These are phyloP conservation scores for Atractosteus spatula DNA, from an alignment of 2,113 vertebrate species.

Conservation along the genomic window DNA sequence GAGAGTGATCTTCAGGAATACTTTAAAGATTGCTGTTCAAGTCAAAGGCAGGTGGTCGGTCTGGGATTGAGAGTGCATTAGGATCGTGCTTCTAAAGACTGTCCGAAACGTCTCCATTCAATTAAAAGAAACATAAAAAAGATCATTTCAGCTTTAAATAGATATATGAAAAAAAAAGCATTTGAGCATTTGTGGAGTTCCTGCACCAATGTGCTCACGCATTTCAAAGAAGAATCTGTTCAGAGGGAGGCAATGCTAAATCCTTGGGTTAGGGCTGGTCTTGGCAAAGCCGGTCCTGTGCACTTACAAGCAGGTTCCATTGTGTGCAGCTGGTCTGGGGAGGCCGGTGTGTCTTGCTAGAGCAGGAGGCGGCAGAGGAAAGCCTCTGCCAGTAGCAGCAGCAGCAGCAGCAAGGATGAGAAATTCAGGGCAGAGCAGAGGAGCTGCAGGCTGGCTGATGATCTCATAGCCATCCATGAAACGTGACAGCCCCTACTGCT, in stretches of 20 bases:
- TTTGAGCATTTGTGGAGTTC: too few species aligned
- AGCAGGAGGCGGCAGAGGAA: not conserved
- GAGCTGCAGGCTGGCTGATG: slow-evolving; percentile 69
- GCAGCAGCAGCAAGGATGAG: slow-evolving; percentile 44
- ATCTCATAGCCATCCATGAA: slow-evolving; percentile 73
- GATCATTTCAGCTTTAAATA: too few species aligned
- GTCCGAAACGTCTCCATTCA: too few species aligned
- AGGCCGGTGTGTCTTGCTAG: not conserved
- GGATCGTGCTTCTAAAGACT: too few species aligned
- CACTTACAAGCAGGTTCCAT: not conserved
- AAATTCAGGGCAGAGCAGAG: slow-evolving; percentile 48
- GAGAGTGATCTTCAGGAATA: too few species aligned
- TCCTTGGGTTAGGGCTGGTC: not conserved
- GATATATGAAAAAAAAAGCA: too few species aligned
- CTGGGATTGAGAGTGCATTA: too few species aligned
- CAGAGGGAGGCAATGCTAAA: not conserved
- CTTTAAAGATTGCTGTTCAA: too few species aligned
- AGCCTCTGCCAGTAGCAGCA: slow-evolving; percentile 23
- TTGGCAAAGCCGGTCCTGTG: not conserved
- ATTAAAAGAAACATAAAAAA: too few species aligned
- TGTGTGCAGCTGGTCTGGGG: not conserved
- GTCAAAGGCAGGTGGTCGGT: too few species aligned
- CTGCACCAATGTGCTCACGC: too few species aligned
- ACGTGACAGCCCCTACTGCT: slow-evolving; percentile 52
- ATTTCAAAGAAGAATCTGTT: not conserved